Percentiles rank a stretch among this genome's conserved stretches.
These are phyloP conservation scores for Erethizon dorsatum DNA, from an alignment of 2,797 vertebrate genomes.

Conservation along the genomic window DNA sequence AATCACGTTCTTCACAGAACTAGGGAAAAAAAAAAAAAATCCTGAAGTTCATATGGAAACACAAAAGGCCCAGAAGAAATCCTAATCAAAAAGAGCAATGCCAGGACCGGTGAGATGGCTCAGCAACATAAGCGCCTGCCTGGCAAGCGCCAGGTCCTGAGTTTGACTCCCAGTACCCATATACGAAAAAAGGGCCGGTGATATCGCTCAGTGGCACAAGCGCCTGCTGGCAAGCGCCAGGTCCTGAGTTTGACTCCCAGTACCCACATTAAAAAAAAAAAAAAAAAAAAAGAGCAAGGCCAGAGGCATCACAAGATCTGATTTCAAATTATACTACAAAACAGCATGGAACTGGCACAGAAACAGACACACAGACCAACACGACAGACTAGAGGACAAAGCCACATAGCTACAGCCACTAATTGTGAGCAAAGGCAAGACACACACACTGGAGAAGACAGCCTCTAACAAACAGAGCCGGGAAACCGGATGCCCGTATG, in stretches of 20 bases:
- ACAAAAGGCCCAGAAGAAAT: not conserved
- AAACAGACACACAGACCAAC: not conserved
- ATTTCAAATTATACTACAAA: not conserved
- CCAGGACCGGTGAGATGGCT: too few species aligned
- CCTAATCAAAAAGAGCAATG: not conserved
- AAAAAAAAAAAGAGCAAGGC: not conserved
- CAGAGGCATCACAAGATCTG: not conserved
- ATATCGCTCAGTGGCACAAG: too few species aligned
- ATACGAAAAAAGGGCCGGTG: too few species aligned
- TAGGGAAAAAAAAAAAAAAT: not conserved
- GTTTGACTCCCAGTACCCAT: too few species aligned
- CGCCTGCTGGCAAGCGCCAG: too few species aligned
- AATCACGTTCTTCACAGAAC: not conserved
- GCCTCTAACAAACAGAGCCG: not conserved
- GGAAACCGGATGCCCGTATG: not conserved
- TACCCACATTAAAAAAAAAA: too few species aligned
- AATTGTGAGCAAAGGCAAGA: not conserved
- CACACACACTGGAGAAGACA: not conserved
- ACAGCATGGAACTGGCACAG: not conserved
- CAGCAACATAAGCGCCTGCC: too few species aligned
- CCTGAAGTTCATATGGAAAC: not conserved
- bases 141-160: too few species aligned
- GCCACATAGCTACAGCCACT: not conserved
- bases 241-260: too few species aligned
- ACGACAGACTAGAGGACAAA: not conserved